phyloP scores from a whole-genome alignment of 2,888 invertebrate genomes.

The Leptinotarsa peninsularis region DNA sequence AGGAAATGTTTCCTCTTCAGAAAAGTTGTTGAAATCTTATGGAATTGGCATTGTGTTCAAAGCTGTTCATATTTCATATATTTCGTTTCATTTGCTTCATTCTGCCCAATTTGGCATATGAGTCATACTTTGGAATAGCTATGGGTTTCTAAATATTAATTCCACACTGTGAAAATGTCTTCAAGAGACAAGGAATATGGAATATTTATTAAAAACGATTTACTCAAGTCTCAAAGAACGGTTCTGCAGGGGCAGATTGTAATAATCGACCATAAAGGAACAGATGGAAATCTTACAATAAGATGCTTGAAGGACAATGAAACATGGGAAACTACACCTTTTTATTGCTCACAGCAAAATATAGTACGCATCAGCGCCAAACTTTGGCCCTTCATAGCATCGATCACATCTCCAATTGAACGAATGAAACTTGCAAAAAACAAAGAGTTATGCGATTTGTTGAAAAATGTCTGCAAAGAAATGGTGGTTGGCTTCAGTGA shows the following conservation, averaged over 20 bases:
- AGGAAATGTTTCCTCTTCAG: background rate
- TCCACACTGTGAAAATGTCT: conserved; percentile 43
- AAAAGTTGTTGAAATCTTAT: background rate
- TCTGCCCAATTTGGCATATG: conserved; percentile 6
- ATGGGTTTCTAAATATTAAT: conserved; percentile 5
- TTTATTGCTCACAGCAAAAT: conserved; percentile 55
- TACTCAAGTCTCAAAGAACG: conserved; percentile 58
- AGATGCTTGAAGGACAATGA: conserved; percentile 59
- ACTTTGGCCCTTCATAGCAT: conserved; percentile 69
- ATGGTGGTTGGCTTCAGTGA: conserved; percentile 64
- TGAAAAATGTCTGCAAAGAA: conserved; percentile 62
- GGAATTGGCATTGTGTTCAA: too few species aligned
- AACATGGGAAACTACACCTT: conserved; percentile 62
- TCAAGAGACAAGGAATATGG: conserved; percentile 56
- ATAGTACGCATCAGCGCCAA: conserved; percentile 59
- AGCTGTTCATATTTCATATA: too few species aligned
- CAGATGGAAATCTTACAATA: conserved; percentile 52
- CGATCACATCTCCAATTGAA: conserved; percentile 68
- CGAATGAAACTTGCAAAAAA: conserved; percentile 68
- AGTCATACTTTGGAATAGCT: conserved; percentile 8
- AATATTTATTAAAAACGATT: conserved; percentile 56
- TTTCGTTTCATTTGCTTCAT: too few species aligned
- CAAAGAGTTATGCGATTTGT: conserved; percentile 65
- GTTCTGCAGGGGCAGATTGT: conserved; percentile 62
- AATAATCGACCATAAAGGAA: conserved; percentile 57